Base-by-base conservation (phyloP, 1,140 invertebrate genomes). In the Trachymyrmex septentrionalis region DNA sequence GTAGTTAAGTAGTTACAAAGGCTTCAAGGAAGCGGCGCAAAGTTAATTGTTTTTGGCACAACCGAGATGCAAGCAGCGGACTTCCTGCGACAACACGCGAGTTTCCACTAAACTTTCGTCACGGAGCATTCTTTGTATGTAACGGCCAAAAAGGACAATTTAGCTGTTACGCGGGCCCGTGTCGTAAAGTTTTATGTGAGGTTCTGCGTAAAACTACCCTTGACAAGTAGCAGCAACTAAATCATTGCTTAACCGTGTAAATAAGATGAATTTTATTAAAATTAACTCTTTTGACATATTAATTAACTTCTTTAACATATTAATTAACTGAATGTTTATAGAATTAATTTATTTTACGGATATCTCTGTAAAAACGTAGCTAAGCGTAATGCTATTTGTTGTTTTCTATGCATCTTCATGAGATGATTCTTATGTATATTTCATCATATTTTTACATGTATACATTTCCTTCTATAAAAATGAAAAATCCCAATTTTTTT, bases 1-100 rank as follows among this genome's bases (percentile, higher is more conserved):
- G 67, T 82, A 75, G 69, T 84, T 73, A 84, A 73, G 69, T 59
- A 73, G 80, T 84, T 84, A 84, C 80, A 84, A 84, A 84, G 69
- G 69, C 69, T 84, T 84, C 55, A 24, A 84, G 69, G 69, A 63
- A 84, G 69, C 80, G 80, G 69, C 24, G 55, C 55, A 50, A 84
- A 84, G 80, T 84, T 84, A 84, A 84, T 84, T 84, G 69, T 84
- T 84, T 84, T 84, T 75, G 63, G 80, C 53, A 69, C 55, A 75
- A 75, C 55, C 38, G 67, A 84, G 38, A 57, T 73, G 57, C 44
- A 57, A 44, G 78, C 34, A 66, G 61, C 61, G 34, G 50, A 27
- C 30, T 48, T 27, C 27, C 55, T 30, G 80, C 55, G 55, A 84
- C 66, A 82, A 12, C 69, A 75, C 38, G 80, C 80, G 69, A 75